phyloP scores from a whole-genome alignment of 2,113 vertebrate species.

The Elaphurus davidianus region DNA sequence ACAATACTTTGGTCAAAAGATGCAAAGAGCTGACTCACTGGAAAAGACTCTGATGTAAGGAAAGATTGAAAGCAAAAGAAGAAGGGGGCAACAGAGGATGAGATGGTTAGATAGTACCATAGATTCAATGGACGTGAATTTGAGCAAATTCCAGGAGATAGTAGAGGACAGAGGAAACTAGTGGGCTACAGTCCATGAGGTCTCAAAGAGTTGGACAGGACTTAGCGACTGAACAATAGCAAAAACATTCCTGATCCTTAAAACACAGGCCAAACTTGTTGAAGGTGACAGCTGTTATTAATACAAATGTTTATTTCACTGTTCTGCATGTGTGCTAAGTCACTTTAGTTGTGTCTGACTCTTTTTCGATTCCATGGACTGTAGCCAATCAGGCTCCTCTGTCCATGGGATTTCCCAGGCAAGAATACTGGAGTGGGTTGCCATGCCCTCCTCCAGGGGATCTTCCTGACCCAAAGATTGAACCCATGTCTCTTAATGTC shows the following conservation, averaged over 20 bases:
- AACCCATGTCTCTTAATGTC: background rate
- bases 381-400: background rate
- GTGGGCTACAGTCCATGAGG: background rate
- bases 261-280: background rate
- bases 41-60: background rate
- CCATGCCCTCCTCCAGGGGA: background rate
- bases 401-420: background rate
- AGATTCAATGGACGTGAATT: background rate
- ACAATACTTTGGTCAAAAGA: background rate
- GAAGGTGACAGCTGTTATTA: conserved; percentile 6
- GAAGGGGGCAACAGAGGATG: background rate
- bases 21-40: background rate
- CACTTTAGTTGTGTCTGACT: background rate
- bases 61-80: background rate
- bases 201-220: background rate
- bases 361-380: background rate
- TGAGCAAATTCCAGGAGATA: background rate
- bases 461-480: background rate
- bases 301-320: background rate
- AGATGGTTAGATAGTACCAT: background rate
- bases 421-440: background rate
- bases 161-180: background rate
- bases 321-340: background rate
- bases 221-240: background rate
- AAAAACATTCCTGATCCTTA: background rate